Evolutionary conservation across 2,888 invertebrate species (phyloP), one percentile per base, ranked within the genome.

Genomic region (Dicranocentrus wangi): DNA sequence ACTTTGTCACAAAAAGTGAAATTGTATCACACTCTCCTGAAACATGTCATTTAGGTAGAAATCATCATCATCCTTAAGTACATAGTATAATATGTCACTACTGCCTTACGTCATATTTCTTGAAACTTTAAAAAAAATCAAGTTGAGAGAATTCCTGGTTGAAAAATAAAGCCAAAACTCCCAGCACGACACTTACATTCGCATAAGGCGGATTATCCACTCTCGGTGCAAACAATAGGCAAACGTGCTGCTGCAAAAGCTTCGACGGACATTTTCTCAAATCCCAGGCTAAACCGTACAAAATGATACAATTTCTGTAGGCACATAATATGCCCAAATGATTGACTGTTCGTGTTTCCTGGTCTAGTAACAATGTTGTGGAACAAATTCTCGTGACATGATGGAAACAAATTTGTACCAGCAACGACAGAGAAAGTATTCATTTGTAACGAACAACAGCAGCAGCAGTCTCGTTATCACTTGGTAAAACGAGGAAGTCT

Each of bases 301-400:
- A 63, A 72, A 72, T 72, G 55, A 17, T 61, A 63, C 72, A 61
- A 51, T 72, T 72, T 72, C 25, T 55, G 19, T 19, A 15, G 55
- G 8, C 3, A 55, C 3, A 55, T 21, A 5, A 55, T 3, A 21
- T 23, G 23, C 55, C 19, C 55, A 23, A 55, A 32, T 61, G 61
- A 61, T 61, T 32, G 61, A 61, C 32, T 43, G 42, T 55, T 69
- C 55, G 70, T 70, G 60, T 70, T 70, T 63, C 72, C 61, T 72
- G 63, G 42, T 72, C 27, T 28, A 32, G 42, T 27, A 61, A 51
- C 51, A 63, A 28, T 32, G 51, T 39, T 61, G 51, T 32, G 32
- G 32, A 72, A 72, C 61, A 27, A 72, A 72, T 32, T 71, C 72
- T 72, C 72, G 63, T 72, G 72, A 72, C 72, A 61, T 61, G 61